phyloP scores from a whole-genome alignment of 2,113 vertebrate species.

The Ageneiosus marmoratus region DNA sequence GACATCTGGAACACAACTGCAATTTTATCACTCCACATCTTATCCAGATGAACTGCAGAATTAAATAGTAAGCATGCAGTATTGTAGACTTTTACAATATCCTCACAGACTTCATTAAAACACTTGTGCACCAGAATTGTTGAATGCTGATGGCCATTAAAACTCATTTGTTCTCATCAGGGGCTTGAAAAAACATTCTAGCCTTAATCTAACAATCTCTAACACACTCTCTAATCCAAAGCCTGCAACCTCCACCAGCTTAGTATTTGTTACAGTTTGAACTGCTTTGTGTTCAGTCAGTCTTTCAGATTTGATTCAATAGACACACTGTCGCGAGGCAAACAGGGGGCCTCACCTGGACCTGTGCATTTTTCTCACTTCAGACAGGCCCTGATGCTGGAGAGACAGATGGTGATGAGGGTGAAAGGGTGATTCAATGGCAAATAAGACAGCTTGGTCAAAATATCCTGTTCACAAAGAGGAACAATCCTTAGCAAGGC shows the following conservation, averaged over 20 bases:
- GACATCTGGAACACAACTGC: conserved; percentile 21
- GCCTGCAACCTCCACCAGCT: conserved; percentile 19
- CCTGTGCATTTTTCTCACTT: conserved; percentile 25
- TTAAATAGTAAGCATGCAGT: conserved; percentile 12
- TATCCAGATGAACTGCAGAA: conserved; percentile 1
- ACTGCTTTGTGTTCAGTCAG: neutral
- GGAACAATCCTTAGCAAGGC: conserved; percentile 26
- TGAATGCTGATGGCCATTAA: conserved; percentile 26
- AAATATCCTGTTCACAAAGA: conserved; percentile 62
- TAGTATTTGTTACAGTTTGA: conserved; percentile 24
- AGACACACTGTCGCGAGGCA: neutral
- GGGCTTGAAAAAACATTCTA: conserved; percentile 18
- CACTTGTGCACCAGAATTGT: conserved; percentile 14
- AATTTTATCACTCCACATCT: conserved; percentile 19
- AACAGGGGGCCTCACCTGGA: conserved; percentile 22
- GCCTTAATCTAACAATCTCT: conserved; percentile 7
- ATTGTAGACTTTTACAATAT: conserved; percentile 11
- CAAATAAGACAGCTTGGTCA: conserved; percentile 61
- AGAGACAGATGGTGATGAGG: conserved; percentile 60
- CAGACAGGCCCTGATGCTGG: conserved; percentile 54
- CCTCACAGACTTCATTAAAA: conserved; percentile 21
- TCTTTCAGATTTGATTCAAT: conserved; percentile 13
- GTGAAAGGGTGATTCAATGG: conserved; percentile 63
- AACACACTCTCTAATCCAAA: conserved; percentile 30
- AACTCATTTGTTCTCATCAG: conserved; percentile 33